Conservation (phyloP, 1,140 invertebrate genomes). For the Tribolium madens region DNA sequence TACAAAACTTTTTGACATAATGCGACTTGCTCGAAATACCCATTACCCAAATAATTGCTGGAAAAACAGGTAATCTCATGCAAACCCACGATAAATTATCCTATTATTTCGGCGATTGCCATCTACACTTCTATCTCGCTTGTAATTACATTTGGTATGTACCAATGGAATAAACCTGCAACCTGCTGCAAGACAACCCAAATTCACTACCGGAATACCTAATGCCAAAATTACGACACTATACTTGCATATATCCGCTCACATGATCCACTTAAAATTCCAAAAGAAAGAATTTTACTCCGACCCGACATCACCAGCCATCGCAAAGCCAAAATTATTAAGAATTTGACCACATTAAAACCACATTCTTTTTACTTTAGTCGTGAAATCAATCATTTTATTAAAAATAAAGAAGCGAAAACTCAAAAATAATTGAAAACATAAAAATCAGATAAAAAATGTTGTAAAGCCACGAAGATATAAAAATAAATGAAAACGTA, state of each 20-base stretch:
- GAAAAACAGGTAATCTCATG: slow-evolving; percentile 18
- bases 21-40: slow-evolving; percentile 3
- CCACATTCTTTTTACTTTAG: no score
- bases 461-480: no score
- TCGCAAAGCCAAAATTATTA: no score
- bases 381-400: no score
- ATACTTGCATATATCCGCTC: not conserved
- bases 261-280: not conserved
- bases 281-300: not conserved
- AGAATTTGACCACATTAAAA: no score
- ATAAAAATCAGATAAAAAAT: no score
- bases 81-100: slow-evolving; percentile 10
- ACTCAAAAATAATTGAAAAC: no score
- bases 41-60: slow-evolving; percentile 2
- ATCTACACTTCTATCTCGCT: slow-evolving; percentile 8
- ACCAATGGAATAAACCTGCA: not conserved
- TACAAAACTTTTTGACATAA: not conserved
- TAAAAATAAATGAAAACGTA: no score
- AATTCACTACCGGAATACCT: not conserved
- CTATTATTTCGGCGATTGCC: slow-evolving; percentile 17
- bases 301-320: no score
- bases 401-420: no score
- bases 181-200: not conserved
- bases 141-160: not conserved
- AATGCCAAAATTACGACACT: not conserved